These are phyloP conservation scores for Ataeniobius toweri DNA, from an alignment of 2,797 vertebrate genomes.

Conservation along the genomic window DNA sequence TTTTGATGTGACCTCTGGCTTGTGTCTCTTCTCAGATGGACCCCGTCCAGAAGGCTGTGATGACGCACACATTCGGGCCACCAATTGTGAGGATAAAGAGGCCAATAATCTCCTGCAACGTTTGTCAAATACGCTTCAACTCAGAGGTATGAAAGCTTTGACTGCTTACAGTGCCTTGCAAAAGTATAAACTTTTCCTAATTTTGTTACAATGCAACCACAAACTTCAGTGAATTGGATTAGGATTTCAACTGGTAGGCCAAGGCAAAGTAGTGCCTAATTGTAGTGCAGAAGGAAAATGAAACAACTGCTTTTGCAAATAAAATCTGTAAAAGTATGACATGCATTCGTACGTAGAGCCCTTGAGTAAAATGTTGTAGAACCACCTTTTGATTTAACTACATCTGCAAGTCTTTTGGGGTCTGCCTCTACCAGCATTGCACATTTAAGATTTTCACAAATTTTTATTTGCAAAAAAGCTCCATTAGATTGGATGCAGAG, in stretches of 20 bases:
- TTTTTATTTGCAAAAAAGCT: neutral
- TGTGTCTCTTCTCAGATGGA: slow-evolving; percentile 86
- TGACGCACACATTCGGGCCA: slow-evolving; percentile 90
- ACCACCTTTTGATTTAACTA: no score
- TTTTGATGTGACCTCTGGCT: slow-evolving; percentile 57
- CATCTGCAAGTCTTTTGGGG: neutral
- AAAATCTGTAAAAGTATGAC: neutral
- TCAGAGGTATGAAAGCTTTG: slow-evolving; percentile 83
- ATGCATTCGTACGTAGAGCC: neutral
- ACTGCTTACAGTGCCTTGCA: neutral
- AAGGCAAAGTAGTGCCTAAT: neutral
- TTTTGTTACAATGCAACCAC: neutral
- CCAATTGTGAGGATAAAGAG: slow-evolving; percentile 88
- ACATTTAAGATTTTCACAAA: neutral
- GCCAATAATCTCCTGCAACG: slow-evolving; percentile 93
- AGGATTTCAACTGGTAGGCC: neutral
- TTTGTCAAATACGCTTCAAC: slow-evolving; percentile 97
- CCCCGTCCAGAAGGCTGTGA: slow-evolving; percentile 91
- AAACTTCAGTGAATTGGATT: no score
- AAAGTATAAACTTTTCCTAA: neutral
- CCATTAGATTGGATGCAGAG: neutral
- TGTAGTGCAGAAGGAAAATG: neutral
- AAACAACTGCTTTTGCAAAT: neutral
- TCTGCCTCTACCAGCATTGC: neutral
- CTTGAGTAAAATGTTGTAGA: neutral